These are phyloP conservation scores for Bergia puertoricense DNA, from an alignment of 92 coral and sea anemone species.

Conservation along the genomic window DNA sequence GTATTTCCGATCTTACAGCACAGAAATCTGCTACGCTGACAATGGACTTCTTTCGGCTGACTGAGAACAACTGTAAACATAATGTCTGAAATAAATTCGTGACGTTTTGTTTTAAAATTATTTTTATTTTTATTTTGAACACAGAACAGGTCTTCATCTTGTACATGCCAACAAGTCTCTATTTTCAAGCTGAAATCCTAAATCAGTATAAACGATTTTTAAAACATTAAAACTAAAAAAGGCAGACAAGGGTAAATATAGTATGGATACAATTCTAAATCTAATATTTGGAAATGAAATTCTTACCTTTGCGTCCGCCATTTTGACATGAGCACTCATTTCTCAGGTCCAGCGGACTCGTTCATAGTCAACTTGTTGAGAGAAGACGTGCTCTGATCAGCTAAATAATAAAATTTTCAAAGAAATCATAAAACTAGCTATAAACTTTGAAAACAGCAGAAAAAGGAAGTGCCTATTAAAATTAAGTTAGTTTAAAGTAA, in stretches of 20 bases:
- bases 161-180: neutral
- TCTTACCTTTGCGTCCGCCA: slow-evolving; percentile 76
- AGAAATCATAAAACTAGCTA: neutral
- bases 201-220: too few species aligned
- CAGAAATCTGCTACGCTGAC: neutral
- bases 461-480: neutral
- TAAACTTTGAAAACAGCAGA: neutral
- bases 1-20: too few species aligned
- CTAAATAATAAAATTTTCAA: neutral
- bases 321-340: slow-evolving; percentile 52
- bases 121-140: too few species aligned
- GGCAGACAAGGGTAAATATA: too few species aligned
- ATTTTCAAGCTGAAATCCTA: neutral
- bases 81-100: neutral
- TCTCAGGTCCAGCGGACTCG: slow-evolving; percentile 30
- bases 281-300: too few species aligned
- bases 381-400: neutral
- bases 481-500: neutral
- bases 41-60: neutral
- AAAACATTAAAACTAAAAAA: too few species aligned
- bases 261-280: too few species aligned
- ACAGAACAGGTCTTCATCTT: neutral
- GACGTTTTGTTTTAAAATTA: too few species aligned
- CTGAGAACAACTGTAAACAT: neutral
- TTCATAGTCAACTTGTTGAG: slow-evolving; percentile 15